Evolutionary conservation across 2,797 vertebrate species (phyloP), one percentile per base, ranked within the genome.

Genomic region (Enteromius thamalakanensis): DNA sequence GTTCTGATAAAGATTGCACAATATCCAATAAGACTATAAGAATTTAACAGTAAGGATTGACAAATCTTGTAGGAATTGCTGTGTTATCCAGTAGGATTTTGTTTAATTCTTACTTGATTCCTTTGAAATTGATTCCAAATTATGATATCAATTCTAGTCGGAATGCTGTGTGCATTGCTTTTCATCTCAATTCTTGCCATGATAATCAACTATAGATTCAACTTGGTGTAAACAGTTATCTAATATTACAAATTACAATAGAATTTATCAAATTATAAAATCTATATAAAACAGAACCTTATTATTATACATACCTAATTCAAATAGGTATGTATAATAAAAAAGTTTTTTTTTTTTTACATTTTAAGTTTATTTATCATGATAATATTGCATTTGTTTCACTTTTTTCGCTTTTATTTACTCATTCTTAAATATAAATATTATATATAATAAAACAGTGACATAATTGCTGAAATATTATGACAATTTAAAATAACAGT

Each of bases 91-190:
- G 26, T 49, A 62, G 37, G 29, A 60, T 47, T 70, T 17, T 29
- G 26, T 78, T 49, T 37, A n/a, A 71, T 45, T 55, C 40, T n/a
- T 45, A 3, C 34, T 45, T 81, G 42, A 74, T 74, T 81, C 26
- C 6, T 37, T 49, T 62, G 11, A 29, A 49, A 37, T 64, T 23
- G 2, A 29, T 77, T 69, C 53, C 6, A 55, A 81, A 72, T 72
- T 49, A 64, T 64, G 11, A 3, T 26, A 29, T 34, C 19, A 34
- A 12, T n/a, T 34, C 71, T 47, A 53, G 71, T 34, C 7, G 1
- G 47, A 74, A n/a, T 3, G 3, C 29, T 53, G 29, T 34, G 19
- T 49, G 29, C 47, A 53, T 74, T 74, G 5, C n/a, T n/a, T n/a
- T n/a, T 60, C 0, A 60, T 60, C n/a, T 55, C 0, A 55, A n/a